These are phyloP conservation scores for Drosophila leontia DNA, from an alignment of 1,140 invertebrate species.

Conservation along the genomic window DNA sequence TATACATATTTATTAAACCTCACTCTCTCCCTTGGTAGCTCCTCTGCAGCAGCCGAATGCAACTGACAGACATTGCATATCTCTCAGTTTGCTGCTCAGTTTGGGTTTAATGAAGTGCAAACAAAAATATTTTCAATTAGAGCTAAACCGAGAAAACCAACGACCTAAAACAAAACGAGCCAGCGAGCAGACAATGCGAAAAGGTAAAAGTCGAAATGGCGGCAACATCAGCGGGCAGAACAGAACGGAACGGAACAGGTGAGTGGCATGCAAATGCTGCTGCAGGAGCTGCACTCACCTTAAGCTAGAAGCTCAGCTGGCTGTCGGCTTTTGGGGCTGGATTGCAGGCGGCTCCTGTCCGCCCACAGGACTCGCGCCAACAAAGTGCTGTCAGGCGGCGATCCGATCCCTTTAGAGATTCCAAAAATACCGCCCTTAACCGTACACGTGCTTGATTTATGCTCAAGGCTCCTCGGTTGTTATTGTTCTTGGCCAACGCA, in stretches of 20 bases:
- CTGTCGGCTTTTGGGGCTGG: conserved; percentile 62
- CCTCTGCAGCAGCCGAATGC: conserved; percentile 19
- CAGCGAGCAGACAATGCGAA: conserved; percentile 31
- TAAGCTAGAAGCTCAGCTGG: conserved; percentile 51
- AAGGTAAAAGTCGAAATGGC: conserved; percentile 22
- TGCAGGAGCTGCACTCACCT: conserved; percentile 68
- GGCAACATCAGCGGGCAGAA: conserved; percentile 8
- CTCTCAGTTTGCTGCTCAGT: conserved; percentile 38
- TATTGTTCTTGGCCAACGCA: conserved; percentile 2
- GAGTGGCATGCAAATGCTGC: conserved; percentile 77
- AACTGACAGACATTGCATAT: conserved; percentile 43
- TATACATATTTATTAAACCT: conserved; percentile 56
- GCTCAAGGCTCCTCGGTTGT: conserved; percentile 23
- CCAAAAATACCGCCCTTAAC: conserved; percentile 18
- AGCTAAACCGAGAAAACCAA: conserved; percentile 38
- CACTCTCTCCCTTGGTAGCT: background rate
- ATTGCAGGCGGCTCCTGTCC: conserved; percentile 10
- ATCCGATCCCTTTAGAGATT: conserved; percentile 7
- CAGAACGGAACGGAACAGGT: conserved; percentile 29
- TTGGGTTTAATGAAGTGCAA: conserved; percentile 80
- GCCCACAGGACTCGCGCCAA: conserved; percentile 12
- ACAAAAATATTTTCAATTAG: conserved; percentile 80
- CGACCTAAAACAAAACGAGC: conserved; percentile 28
- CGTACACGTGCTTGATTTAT: conserved; percentile 62
- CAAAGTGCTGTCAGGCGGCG: conserved; percentile 34